phyloP scores from a whole-genome alignment of 1,140 invertebrate genomes.

The Meloidogyne hapla region DNA sequence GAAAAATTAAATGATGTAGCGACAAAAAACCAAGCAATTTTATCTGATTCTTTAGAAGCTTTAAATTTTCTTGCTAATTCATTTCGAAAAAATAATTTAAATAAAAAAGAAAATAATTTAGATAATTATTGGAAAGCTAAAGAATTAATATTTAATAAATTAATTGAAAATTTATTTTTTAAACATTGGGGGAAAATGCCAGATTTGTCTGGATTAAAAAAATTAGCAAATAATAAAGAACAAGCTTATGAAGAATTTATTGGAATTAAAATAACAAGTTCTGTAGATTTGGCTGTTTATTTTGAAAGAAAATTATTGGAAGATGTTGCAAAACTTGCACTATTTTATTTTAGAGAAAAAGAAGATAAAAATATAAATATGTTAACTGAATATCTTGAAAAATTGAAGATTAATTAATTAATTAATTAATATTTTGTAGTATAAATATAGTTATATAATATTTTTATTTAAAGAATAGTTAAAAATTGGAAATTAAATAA shows the following conservation, averaged over 20 bases:
- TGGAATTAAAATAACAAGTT: neutral
- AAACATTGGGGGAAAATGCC: neutral
- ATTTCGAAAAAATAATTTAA: neutral
- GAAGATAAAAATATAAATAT: too few species aligned
- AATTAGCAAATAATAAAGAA: too few species aligned
- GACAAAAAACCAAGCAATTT: neutral
- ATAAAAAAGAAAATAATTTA: neutral
- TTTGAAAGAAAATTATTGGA: neutral
- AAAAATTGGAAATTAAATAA: too few species aligned
- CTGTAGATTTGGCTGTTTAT: neutral
- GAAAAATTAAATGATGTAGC: neutral
- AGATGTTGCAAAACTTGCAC: neutral
- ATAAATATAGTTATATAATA: too few species aligned
- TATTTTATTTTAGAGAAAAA: neutral
- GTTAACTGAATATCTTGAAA: too few species aligned
- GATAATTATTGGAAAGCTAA: neutral
- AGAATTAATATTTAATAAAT: neutral
- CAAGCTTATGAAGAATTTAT: neutral
- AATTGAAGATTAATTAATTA: too few species aligned
- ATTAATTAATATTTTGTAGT: too few species aligned
- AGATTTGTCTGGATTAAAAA: neutral
- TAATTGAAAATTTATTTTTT: neutral
- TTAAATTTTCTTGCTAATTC: neutral
- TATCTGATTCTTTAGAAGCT: neutral
- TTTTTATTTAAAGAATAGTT: too few species aligned